phyloP scores from a whole-genome alignment of 2,113 vertebrate species.

The Furnarius figulus region DNA sequence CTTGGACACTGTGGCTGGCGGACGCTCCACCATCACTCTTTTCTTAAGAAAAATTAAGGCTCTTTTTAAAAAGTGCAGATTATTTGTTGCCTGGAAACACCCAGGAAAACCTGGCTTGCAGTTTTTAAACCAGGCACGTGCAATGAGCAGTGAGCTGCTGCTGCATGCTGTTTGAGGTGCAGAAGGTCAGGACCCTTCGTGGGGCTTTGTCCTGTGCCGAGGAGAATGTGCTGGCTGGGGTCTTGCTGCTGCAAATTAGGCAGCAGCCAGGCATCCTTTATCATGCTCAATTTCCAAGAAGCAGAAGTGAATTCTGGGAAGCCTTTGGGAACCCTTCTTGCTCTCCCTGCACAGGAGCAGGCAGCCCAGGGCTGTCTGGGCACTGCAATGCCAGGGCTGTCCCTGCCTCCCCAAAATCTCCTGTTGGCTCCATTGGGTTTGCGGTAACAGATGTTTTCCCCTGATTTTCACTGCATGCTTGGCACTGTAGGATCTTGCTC shows the following conservation, averaged over 20 bases:
- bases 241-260: not conserved
- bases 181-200: fast-evolving
- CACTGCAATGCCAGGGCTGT: fast-evolving
- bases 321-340: not conserved
- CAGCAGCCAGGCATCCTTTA: not conserved
- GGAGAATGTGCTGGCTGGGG: not conserved
- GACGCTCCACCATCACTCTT: fast-evolving
- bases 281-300: fast-evolving
- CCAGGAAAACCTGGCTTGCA: fast-evolving
- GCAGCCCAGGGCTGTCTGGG: fast-evolving
- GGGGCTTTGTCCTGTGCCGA: fast-evolving
- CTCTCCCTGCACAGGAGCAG: fast-evolving
- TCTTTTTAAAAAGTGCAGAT: not conserved
- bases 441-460: fast-evolving
- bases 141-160: not conserved
- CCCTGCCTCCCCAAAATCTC: not conserved
- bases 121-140: not conserved
- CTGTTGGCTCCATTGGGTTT: fast-evolving
- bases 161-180: fast-evolving
- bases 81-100: not conserved
- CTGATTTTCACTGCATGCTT: not conserved
- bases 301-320: not conserved
- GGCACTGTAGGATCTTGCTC: not conserved
- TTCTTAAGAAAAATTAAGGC: not conserved
- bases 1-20: not conserved